phyloP scores from a whole-genome alignment of 2,113 vertebrate species.

The Phoenicopterus ruber region DNA sequence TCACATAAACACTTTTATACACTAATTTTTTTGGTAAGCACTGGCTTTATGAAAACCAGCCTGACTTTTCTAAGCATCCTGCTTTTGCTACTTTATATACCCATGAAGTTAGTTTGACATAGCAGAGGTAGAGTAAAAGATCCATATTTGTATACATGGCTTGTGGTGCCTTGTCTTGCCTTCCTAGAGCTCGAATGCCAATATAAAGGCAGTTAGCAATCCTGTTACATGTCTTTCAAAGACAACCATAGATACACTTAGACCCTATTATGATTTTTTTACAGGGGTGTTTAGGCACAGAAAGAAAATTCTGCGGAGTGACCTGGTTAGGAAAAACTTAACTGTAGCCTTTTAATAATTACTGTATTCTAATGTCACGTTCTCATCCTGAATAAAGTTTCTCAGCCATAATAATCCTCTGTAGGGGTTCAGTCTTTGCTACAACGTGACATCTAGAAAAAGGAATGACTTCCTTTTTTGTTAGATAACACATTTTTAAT shows the following conservation, averaged over 20 bases:
- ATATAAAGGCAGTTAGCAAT: neutral
- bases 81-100: slow-evolving; percentile 53
- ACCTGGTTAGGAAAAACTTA: neutral
- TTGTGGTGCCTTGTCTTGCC: slow-evolving; percentile 52
- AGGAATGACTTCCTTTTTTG: neutral
- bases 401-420: neutral
- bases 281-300: neutral
- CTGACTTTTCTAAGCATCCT: slow-evolving; percentile 52
- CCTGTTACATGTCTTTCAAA: neutral
- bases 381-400: neutral
- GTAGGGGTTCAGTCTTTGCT: neutral
- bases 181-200: slow-evolving; percentile 20
- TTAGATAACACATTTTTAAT: neutral
- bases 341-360: neutral
- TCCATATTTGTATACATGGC: slow-evolving; percentile 13
- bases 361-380: neutral
- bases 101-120: neutral
- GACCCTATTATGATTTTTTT: neutral
- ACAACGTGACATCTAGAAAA: neutral
- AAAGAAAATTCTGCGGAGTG: neutral
- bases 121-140: neutral
- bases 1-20: slow-evolving; percentile 47
- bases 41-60: slow-evolving; percentile 45
- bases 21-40: slow-evolving; percentile 46
- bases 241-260: neutral